Evolutionary conservation across 2,888 invertebrate species (phyloP), one percentile per base, ranked within the genome.

Genomic region (Microplitis deprimator): DNA sequence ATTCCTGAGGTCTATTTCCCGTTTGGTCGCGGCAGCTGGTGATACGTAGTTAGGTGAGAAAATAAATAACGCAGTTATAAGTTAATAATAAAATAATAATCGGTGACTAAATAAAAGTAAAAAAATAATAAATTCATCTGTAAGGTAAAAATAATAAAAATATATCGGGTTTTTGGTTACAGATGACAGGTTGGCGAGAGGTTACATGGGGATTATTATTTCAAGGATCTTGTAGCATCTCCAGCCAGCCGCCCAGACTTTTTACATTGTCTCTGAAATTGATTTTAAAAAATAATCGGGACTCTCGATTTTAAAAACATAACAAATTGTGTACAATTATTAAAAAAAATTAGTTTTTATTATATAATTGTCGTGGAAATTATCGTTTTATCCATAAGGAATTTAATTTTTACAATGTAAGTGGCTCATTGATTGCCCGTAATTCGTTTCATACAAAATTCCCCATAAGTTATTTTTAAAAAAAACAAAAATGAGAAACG

Each of bases 391-490:
- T 50, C 80, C 86, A 83, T 87, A 85, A 85, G 83, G 87, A 85
- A 86, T 84, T 84, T 83, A 84, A 83, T 87, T 84, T 77, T 86
- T 83, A 50, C 80, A 85, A 87, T 87, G 88, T 88, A 87, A 87
- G 88, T 88, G 86, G 83, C 83, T 85, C 83, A 83, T 81, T 80
- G 75, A 81, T 79, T 69, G 79, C 68, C 75, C 78, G 72, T 77
- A 75, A 29, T 13, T 50, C 50, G 50, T 50, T 50, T 8, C 50
- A 6, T 13, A 50, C 3, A 50, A 8, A 50, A 50, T 50, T 50
- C 13, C 50, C 13, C 13, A 13, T 1, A 6, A 50, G 50, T 50
- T 50, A 13, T 50, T 29, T 29, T 20, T 20, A 20, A 1, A 50
- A 50, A 10, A 50, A 13, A 50, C 6, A 50, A 50, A 77, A 62